Percentiles rank a stretch among this genome's conserved stretches.
phyloP scores from a whole-genome alignment of 2,797 vertebrate species.

The Xyrichtys novacula region DNA sequence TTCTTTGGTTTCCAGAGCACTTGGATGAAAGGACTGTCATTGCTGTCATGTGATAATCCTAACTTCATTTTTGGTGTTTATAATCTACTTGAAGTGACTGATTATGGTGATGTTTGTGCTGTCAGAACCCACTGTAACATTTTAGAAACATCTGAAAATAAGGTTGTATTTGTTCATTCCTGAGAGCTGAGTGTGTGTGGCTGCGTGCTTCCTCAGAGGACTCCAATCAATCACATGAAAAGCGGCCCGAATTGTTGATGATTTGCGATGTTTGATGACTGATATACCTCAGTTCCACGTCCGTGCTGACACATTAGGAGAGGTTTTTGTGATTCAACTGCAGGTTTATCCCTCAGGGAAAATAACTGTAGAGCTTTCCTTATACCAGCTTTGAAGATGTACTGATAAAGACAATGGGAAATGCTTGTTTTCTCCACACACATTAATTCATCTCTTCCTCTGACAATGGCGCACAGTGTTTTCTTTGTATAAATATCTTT shows the following conservation, averaged over 20 bases:
- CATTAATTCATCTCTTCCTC: constrained; percentile 56
- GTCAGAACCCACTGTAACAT: constrained; percentile 68
- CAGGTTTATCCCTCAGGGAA: constrained; percentile 85
- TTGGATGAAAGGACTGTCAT: constrained; percentile 58
- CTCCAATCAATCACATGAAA: constrained; percentile 25
- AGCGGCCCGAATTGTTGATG: constrained; percentile 32
- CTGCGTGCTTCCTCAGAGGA: constrained; percentile 11
- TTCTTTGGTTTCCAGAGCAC: constrained; percentile 44
- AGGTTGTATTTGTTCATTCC: constrained; percentile 37
- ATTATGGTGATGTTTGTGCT: constrained; percentile 61
- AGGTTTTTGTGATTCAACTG: constrained; percentile 73
- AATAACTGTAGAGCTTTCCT: constrained; percentile 63
- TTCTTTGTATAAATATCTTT: constrained; percentile 69
- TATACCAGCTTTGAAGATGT: constrained; percentile 23
- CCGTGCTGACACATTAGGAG: constrained; percentile 75
- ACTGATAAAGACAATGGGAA: constrained; percentile 47
- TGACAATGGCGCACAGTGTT: constrained; percentile 57
- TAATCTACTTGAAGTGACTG: constrained; percentile 75
- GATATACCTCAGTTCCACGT: constrained; percentile 76
- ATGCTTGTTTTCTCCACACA: constrained; percentile 34
- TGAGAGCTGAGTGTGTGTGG: constrained; percentile 27
- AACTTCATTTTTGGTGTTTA: constrained; percentile 71
- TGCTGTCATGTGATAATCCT: constrained; percentile 66
- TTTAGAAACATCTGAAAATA: constrained; percentile 47
- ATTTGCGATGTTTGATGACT: constrained; percentile 30